Percentiles rank a stretch among this genome's conserved stretches.
These are phyloP conservation scores for Cenopis cana DNA, from an alignment of 2,888 invertebrate species.

Conservation along the genomic window DNA sequence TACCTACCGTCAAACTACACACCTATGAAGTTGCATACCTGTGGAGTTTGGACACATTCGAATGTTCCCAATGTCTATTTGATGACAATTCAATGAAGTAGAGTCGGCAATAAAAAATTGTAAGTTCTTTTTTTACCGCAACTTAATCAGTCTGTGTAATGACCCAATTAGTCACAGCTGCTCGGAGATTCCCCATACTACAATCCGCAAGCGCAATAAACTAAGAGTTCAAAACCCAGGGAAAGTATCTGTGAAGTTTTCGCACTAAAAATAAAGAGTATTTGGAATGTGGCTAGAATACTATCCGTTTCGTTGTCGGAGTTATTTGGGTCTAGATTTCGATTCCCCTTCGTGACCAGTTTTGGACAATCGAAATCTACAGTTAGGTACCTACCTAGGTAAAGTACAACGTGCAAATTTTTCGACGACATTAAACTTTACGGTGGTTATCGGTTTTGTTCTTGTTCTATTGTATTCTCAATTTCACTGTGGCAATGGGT, in stretches of 20 bases:
- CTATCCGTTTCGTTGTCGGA: constrained; percentile 27
- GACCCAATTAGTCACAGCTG: constrained; percentile 9
- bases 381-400: no score
- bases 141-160: background rate
- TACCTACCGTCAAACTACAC: no score
- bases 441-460: background rate
- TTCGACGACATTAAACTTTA: background rate
- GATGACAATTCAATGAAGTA: background rate
- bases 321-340: constrained; percentile 37
- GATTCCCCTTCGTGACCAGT: constrained; percentile 30
- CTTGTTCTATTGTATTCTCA: no score
- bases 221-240: constrained; percentile 35
- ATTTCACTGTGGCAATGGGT: no score
- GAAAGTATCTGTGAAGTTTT: constrained; percentile 40
- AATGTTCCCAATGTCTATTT: background rate
- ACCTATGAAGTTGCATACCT: no score
- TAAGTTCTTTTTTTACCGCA: background rate
- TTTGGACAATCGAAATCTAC: background rate
- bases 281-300: constrained; percentile 42
- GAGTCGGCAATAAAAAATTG: background rate
- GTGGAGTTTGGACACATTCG: background rate
- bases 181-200: constrained; percentile 19
- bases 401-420: background rate
- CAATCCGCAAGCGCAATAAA: constrained; percentile 34
- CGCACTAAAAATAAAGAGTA: constrained; percentile 41